A percentile compares a stretch with the other conserved stretches of the same genome.
These are phyloP conservation scores for Mustelus asterias DNA, from an alignment of 2,113 vertebrate genomes.

Conservation along the genomic window DNA sequence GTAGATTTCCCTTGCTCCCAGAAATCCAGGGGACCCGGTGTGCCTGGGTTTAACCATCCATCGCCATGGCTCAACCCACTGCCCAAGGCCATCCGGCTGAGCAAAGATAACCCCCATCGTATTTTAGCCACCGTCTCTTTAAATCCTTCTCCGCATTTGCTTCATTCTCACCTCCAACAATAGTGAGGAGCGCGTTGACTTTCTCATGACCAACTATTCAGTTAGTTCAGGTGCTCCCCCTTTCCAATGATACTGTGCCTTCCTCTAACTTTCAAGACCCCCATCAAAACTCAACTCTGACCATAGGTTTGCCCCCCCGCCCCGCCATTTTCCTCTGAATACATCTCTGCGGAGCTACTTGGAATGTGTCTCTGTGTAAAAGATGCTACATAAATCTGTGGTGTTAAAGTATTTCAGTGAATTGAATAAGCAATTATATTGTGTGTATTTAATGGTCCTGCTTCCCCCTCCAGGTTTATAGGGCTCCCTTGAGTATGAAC, in stretches of 20 bases:
- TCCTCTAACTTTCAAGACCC: neutral
- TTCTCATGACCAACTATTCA: neutral
- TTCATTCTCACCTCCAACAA: neutral
- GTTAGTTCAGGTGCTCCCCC: neutral
- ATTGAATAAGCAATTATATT: neutral
- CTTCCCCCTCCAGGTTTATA: conserved; percentile 46
- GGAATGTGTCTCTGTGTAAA: neutral
- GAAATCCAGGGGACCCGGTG: neutral
- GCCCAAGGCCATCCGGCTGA: neutral
- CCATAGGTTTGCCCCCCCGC: neutral
- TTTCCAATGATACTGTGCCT: neutral
- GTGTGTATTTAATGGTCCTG: neutral
- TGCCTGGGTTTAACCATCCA: neutral
- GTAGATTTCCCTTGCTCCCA: neutral
- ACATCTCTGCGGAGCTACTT: neutral
- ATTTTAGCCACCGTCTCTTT: neutral
- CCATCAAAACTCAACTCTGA: neutral
- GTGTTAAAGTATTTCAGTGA: neutral
- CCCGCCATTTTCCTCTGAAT: neutral
- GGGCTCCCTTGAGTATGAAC: conserved; percentile 77
- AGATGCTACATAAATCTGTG: neutral
- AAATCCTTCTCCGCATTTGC: neutral
- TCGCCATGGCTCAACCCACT: neutral
- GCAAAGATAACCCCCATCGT: neutral
- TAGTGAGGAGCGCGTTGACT: neutral